Base-by-base conservation (phyloP, 2,797 vertebrate genomes). In the Arremon aurantiirostris region DNA sequence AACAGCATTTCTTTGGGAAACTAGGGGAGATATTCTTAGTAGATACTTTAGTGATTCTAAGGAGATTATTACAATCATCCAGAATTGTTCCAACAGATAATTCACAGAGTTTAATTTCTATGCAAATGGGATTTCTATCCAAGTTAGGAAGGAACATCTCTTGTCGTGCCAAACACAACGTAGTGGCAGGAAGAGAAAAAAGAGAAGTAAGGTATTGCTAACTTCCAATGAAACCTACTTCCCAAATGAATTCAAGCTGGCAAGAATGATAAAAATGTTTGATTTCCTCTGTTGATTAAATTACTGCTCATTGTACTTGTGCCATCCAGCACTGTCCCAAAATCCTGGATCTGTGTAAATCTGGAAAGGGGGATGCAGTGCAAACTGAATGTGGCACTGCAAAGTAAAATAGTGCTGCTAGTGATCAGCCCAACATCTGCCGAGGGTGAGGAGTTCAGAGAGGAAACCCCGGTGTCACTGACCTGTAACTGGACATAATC, bases 401-500 rank as follows among this genome's bases (percentile, higher is more conserved):
- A 50, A 41, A 77, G 26, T 42, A 26, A 46, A 78, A 44, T 1
- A 68, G n/a, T 27, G 49, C 37, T 53, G 73, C 9, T 9, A 37
- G 34, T 18, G 15, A 64, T 44, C 2, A 59, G 53, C 14, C 35
- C 37, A 27, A 24, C 13, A 13, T 12, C 76, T 76, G 55, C 30
- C 68, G 26, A 44, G 0, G 1, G 26, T 32, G 22, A 30, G 14
- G 60, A 75, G 20, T 1, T 26, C 1, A 21, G 39, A 19, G 2
- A 42, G 22, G 6, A 32, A 79, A 83, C 3, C n/a, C n/a, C 42
- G 2, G 12, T 24, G 34, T 2, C n/a, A 91, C 94, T 95, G 39
- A 98, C 98, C 98, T 98, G 97, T 52, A 98, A 82, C 92, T 99
- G 98, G 28, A 98, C 98, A 64, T 99, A 98, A 72, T 98, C 98